A percentile compares a stretch with the other conserved stretches of the same genome.
These are phyloP conservation scores for Sarcoramphus papa DNA, from an alignment of 2,797 vertebrate species.

Conservation along the genomic window DNA sequence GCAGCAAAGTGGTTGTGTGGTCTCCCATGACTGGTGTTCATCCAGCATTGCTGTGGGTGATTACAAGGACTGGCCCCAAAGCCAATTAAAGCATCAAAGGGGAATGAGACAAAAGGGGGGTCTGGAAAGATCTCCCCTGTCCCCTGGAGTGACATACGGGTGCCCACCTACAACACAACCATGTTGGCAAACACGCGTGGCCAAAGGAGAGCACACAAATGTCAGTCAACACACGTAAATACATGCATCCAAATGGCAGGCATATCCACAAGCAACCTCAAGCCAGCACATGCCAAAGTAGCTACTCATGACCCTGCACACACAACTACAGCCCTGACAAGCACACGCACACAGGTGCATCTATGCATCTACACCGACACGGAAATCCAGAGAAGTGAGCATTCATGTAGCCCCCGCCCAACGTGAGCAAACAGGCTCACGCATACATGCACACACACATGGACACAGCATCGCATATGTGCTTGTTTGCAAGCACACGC, in stretches of 20 bases:
- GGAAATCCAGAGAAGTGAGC: neutral
- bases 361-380: too few relatives aligned
- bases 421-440: neutral
- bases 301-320: too few relatives aligned
- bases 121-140: neutral
- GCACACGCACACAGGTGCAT: neutral
- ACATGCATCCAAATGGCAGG: neutral
- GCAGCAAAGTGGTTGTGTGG: neutral
- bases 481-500: neutral
- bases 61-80: neutral
- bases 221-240: neutral
- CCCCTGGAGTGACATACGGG: too few relatives aligned
- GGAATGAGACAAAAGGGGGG: neutral
- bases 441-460: too few relatives aligned
- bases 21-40: fast-evolving
- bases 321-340: neutral
- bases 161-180: neutral
- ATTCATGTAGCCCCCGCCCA: too few relatives aligned
- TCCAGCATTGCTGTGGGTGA: neutral
- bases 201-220: neutral
- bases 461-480: fast-evolving
- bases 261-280: neutral
- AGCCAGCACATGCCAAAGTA: neutral
- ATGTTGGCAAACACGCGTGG: neutral
- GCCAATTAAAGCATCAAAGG: neutral